phyloP scores from a whole-genome alignment of 2,797 vertebrate genomes.

The Clarias laeviceps region DNA sequence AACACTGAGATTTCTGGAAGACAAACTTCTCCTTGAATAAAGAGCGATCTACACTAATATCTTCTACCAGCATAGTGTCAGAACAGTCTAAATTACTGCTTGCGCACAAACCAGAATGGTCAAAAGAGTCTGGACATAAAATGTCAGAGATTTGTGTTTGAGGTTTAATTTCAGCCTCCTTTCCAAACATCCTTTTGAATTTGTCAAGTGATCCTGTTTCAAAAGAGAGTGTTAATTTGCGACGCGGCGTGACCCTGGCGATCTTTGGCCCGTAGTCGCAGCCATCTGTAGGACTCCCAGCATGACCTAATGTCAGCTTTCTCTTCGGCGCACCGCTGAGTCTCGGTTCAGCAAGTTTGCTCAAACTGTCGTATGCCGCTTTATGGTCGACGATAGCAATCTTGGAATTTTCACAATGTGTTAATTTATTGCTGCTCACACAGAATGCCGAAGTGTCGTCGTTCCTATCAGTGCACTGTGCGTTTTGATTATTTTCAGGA shows the following conservation, averaged over 20 bases:
- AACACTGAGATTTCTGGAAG: constrained; percentile 58
- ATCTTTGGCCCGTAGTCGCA: constrained; percentile 58
- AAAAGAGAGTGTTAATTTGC: constrained; percentile 71
- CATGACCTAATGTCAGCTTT: constrained; percentile 59
- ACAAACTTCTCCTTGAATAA: constrained; percentile 47
- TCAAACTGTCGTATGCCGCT: constrained; percentile 44
- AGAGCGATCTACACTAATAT: constrained; percentile 29
- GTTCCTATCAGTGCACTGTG: constrained; percentile 20
- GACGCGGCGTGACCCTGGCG: constrained; percentile 50
- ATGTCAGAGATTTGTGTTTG: neutral
- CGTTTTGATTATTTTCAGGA: neutral
- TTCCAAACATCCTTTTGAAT: constrained; percentile 84
- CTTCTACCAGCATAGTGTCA: constrained; percentile 7
- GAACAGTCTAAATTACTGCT: constrained; percentile 19
- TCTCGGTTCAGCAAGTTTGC: constrained; percentile 24
- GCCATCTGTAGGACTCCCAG: constrained; percentile 5
- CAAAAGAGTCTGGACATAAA: constrained; percentile 28
- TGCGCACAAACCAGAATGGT: constrained; percentile 17
- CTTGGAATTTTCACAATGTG: neutral
- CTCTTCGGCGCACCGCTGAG: constrained; percentile 55
- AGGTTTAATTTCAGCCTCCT: constrained; percentile 50
- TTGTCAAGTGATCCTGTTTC: constrained; percentile 84
- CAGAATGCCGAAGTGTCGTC: constrained; percentile 9
- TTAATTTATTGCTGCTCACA: constrained; percentile 24
- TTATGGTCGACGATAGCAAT: constrained; percentile 35